Conservation (phyloP, 2,113 vertebrate species). For the Ceyx margarethae region DNA sequence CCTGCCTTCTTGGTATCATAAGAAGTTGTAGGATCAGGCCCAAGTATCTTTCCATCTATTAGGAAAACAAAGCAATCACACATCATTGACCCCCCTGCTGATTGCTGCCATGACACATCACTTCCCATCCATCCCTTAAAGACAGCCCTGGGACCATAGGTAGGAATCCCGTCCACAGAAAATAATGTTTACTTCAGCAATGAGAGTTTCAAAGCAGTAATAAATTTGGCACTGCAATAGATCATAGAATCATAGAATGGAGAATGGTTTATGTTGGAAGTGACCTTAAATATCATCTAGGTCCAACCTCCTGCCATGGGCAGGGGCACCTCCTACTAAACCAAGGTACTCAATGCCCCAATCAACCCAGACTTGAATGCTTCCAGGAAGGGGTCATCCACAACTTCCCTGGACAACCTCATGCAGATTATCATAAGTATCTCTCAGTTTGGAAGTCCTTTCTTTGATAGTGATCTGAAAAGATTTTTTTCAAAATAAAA, state of each 20-base stretch:
- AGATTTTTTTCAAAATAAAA: not conserved
- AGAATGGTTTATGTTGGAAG: not conserved
- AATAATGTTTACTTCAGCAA: not conserved
- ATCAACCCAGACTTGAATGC: not conserved
- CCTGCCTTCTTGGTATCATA: not conserved
- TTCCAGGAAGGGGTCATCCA: not conserved
- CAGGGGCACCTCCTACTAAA: not conserved
- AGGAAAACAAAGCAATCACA: rapidly evolving
- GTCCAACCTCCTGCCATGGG: not conserved
- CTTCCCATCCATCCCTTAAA: not conserved
- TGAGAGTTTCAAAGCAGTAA: not conserved
- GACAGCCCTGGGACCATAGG: not conserved
- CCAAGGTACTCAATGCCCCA: not conserved
- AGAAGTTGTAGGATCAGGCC: not conserved
- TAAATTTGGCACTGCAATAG: not conserved
- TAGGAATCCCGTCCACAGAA: not conserved
- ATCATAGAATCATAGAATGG: not conserved
- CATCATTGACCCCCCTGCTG: rapidly evolving
- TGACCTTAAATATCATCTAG: not conserved
- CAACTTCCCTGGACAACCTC: not conserved
- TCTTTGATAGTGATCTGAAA: not conserved
- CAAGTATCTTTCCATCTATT: not conserved
- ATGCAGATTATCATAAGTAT: not conserved
- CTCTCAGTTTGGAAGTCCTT: not conserved
- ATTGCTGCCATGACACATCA: not conserved